Conservation (phyloP, 2,888 invertebrate genomes). For the Microplitis manilae region DNA sequence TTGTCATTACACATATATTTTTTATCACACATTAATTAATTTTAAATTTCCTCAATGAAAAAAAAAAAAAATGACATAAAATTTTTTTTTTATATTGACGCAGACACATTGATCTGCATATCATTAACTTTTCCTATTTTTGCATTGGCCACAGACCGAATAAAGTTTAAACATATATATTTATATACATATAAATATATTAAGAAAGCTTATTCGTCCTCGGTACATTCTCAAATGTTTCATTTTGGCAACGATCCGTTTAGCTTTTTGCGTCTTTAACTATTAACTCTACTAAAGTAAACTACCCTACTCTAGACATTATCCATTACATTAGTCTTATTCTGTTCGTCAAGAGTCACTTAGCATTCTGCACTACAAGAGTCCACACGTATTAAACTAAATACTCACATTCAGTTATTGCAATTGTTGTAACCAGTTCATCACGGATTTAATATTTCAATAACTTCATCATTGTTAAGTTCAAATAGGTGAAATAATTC, state of each 20-base stretch:
- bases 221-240: conserved; percentile 55
- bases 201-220: conserved; percentile 58
- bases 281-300: not conserved
- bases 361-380: not conserved
- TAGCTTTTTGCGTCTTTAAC: conserved; percentile 58
- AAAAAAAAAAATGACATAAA: not conserved
- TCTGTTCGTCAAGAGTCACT: conserved; percentile 13
- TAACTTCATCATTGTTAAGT: not conserved
- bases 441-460: conserved; percentile 12
- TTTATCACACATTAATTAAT: not conserved
- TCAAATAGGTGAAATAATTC: conserved; percentile 1
- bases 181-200: conserved; percentile 44
- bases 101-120: conserved; percentile 5
- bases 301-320: conserved; percentile 2
- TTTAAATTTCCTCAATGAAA: too few species aligned
- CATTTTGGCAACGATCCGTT: conserved; percentile 60
- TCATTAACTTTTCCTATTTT: conserved; percentile 64
- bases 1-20: not conserved
- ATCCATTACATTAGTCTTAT: not conserved
- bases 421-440: conserved; percentile 11
- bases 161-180: conserved; percentile 47
- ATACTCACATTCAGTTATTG: not conserved
- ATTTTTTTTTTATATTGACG: not conserved
- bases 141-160: conserved; percentile 42
- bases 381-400: not conserved